These are phyloP conservation scores for Drosophila suboccidentalis DNA, from an alignment of 2,888 invertebrate species.

Conservation along the genomic window DNA sequence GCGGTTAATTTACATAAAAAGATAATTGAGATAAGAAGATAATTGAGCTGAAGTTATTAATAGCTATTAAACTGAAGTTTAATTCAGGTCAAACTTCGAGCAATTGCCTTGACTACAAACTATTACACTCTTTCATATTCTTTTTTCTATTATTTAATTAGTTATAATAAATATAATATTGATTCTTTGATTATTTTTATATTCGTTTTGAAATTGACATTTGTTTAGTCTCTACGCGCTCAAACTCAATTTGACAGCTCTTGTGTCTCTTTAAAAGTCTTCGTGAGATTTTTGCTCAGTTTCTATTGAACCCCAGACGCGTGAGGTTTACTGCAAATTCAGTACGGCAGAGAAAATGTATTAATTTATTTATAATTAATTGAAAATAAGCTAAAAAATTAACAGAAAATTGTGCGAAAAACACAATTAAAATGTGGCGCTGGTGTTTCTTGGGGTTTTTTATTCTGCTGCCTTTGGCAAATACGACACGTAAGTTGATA, in stretches of 20 bases:
- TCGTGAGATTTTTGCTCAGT: slow-evolving; percentile 49
- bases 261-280: slow-evolving; percentile 5
- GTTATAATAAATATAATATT: no score
- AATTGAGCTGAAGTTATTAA: no score
- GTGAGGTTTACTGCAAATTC: slow-evolving; percentile 38
- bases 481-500: slow-evolving; percentile 74
- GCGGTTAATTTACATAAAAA: no score
- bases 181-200: neutral
- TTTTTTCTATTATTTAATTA: neutral
- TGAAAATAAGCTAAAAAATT: slow-evolving; percentile 12
- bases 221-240: neutral
- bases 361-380: neutral
- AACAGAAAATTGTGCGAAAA: neutral
- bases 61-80: no score
- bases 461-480: slow-evolving; percentile 63
- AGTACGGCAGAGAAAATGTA: slow-evolving; percentile 25
- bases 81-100: no score
- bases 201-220: neutral
- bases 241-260: neutral
- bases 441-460: slow-evolving; percentile 65
- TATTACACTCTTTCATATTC: no score
- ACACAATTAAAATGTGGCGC: slow-evolving; percentile 60
- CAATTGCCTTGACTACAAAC: no score
- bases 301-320: slow-evolving; percentile 30
- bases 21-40: no score